A percentile compares a stretch with the other conserved stretches of the same genome.
Conservation (phyloP, 2,888 invertebrate species). For the Platycheirus rosarum region DNA sequence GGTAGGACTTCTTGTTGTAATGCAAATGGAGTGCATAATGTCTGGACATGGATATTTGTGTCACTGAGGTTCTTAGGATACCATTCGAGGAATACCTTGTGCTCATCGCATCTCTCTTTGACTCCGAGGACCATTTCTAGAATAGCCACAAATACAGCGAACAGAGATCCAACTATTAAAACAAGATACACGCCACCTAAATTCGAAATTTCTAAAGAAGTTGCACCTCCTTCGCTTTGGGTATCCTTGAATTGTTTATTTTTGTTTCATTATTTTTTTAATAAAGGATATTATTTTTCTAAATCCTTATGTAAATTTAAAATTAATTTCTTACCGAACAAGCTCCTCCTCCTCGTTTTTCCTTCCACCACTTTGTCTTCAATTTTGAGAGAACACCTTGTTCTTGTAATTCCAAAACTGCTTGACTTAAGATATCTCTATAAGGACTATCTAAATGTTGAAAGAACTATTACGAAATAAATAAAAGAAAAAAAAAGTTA, state of each 20-base stretch:
- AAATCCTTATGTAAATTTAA: background rate
- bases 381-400: constrained; percentile 89
- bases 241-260: constrained; percentile 77
- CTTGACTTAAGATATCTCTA: constrained; percentile 90
- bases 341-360: constrained; percentile 89
- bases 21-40: constrained; percentile 21
- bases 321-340: constrained; percentile 85
- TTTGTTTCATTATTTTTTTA: constrained; percentile 26
- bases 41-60: constrained; percentile 1
- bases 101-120: constrained; percentile 80
- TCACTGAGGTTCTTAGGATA: constrained; percentile 30
- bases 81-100: constrained; percentile 78
- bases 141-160: constrained; percentile 80
- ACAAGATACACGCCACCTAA: constrained; percentile 87
- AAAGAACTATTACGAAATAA: background rate
- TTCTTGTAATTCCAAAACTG: constrained; percentile 93
- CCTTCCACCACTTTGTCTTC: constrained; percentile 96
- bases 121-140: constrained; percentile 81
- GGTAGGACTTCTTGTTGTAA: background rate
- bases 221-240: constrained; percentile 80
- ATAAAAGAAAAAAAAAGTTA: background rate
- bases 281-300: background rate
- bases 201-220: constrained; percentile 86
- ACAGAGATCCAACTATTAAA: constrained; percentile 83
- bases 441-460: constrained; percentile 84